phyloP scores from a whole-genome alignment of 2,888 invertebrate species.

The Nebria brevicollis region DNA sequence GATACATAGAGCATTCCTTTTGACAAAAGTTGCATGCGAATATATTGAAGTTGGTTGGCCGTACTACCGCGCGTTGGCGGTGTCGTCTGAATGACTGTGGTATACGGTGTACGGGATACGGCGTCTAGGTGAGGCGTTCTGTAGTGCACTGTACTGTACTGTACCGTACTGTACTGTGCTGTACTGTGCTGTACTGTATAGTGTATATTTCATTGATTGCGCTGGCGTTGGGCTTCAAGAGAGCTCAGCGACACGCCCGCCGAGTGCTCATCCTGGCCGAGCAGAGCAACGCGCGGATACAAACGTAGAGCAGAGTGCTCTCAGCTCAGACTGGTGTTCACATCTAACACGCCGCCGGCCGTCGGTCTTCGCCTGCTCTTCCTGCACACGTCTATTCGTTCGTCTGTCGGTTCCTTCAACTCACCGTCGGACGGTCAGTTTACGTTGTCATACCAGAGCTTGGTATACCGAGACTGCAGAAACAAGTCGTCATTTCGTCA shows the following conservation, averaged over 20 bases:
- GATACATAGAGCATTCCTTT: too few species aligned
- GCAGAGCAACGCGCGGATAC: slow-evolving; percentile 61
- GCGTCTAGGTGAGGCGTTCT: neutral
- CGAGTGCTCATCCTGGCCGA: slow-evolving; percentile 48
- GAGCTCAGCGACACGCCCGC: slow-evolving; percentile 61
- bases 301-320: slow-evolving; percentile 16
- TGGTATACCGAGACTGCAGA: neutral
- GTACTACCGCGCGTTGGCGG: neutral
- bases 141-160: slow-evolving; percentile 52
- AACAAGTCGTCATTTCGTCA: neutral
- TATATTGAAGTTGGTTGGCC: neutral
- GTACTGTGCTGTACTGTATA: slow-evolving; percentile 56
- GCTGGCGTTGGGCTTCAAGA: slow-evolving; percentile 60
- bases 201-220: slow-evolving; percentile 63
- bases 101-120: neutral
- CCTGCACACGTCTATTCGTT: slow-evolving; percentile 49
- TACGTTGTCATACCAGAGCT: slow-evolving; percentile 33
- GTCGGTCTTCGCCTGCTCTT: slow-evolving; percentile 48
- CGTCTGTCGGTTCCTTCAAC: slow-evolving; percentile 49
- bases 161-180: too few species aligned
- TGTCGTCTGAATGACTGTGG: slow-evolving; percentile 19
- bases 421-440: slow-evolving; percentile 42
- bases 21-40: neutral
- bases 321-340: slow-evolving; percentile 6
- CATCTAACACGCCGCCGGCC: slow-evolving; percentile 8